phyloP scores from a whole-genome alignment of 2,888 invertebrate genomes.

The Campaea margaritaria region DNA sequence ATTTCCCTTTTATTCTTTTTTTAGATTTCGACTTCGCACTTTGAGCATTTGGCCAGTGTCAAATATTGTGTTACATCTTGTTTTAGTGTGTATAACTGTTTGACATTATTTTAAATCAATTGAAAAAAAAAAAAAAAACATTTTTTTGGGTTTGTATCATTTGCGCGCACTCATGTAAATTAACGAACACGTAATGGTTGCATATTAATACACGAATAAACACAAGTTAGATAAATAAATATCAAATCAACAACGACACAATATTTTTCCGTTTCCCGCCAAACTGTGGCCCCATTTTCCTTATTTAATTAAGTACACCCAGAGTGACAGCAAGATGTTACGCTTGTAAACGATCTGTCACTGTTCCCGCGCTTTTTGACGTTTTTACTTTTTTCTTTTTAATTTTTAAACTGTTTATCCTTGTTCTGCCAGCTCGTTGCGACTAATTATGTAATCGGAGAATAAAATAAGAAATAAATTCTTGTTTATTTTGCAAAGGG shows the following conservation, averaged over 20 bases:
- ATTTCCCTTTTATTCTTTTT: no score
- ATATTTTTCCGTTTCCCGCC: no score
- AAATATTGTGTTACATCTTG: no score
- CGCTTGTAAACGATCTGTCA: conserved; percentile 81
- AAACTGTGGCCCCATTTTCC: conserved; percentile 13
- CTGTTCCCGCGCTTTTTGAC: conserved; percentile 45
- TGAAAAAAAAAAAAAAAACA: no score
- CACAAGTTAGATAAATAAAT: no score
- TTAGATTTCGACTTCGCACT: no score
- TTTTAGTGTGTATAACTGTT: no score
- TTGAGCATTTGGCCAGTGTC: no score
- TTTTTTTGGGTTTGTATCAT: no score
- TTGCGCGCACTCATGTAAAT: no score
- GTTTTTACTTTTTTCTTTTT: conserved; percentile 50
- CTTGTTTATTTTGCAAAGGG: conserved; percentile 36
- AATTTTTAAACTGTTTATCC: conserved; percentile 56
- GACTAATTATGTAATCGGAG: conserved; percentile 43
- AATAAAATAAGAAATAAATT: conserved; percentile 47
- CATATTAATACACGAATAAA: background rate
- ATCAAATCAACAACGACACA: background rate
- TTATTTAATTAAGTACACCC: conserved; percentile 58
- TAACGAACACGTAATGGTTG: background rate
- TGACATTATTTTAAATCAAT: no score
- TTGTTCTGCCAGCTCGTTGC: conserved; percentile 50
- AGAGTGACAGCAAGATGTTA: conserved; percentile 64